Evolutionary conservation across 2,888 invertebrate species (phyloP).

Genomic region (Aphodius granarius): DNA sequence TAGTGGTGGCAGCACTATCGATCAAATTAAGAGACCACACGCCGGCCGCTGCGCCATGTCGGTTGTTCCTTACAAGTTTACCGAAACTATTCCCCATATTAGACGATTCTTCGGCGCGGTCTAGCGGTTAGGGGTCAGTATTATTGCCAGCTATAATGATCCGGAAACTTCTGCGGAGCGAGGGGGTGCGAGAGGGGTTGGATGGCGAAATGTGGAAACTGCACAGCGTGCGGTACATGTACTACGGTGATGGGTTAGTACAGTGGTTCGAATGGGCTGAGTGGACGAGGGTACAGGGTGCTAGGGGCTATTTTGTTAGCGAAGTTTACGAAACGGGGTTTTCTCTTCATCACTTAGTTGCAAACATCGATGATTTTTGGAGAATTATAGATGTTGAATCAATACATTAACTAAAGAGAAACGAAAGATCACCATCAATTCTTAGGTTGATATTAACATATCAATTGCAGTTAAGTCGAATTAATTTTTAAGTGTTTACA

Average conservation of each 20-base stretch:
- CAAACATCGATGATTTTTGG: no score
- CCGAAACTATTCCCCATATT: constrained; percentile 11
- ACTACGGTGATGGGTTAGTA: not conserved
- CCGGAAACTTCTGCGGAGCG: not conserved
- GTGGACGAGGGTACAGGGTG: not conserved
- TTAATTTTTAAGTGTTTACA: no score
- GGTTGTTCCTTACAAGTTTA: not conserved
- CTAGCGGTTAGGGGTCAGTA: constrained; percentile 11
- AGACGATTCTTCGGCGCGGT: constrained; percentile 6
- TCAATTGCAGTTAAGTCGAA: no score
- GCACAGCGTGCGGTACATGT: not conserved
- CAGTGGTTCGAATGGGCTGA: not conserved
- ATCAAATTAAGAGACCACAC: not conserved
- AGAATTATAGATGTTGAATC: no score
- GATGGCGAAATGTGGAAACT: not conserved
- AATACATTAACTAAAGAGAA: no score
- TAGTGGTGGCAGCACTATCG: not conserved
- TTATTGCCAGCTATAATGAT: constrained; percentile 12
- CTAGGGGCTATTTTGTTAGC: not conserved
- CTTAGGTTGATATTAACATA: no score
- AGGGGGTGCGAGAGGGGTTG: not conserved
- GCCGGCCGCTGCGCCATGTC: not conserved
- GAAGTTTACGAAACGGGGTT: no score
- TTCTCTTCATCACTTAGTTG: not conserved
- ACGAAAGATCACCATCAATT: no score